These are phyloP conservation scores for Torymus texanus DNA, from an alignment of 2,888 invertebrate genomes.

Conservation along the genomic window DNA sequence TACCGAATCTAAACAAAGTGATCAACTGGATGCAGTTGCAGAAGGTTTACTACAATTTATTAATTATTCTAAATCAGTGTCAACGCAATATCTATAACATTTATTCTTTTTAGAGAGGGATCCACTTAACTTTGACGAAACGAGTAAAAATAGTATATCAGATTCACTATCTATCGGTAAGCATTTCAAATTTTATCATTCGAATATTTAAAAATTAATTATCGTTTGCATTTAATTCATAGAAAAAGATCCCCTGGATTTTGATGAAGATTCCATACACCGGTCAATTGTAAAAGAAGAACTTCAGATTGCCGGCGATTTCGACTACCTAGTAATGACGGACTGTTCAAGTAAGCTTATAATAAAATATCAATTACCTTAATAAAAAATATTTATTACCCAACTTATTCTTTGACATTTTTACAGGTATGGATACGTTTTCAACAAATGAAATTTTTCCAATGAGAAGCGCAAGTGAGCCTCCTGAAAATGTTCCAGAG, in stretches of 20 bases:
- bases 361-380: too few species aligned
- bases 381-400: too few species aligned
- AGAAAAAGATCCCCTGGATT: conserved; percentile 14
- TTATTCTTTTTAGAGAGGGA: neutral
- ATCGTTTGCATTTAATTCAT: neutral
- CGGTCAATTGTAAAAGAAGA: neutral
- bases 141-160: neutral
- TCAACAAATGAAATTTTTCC: neutral
- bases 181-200: neutral
- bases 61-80: too few species aligned
- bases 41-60: too few species aligned
- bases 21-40: too few species aligned
- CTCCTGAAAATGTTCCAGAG: neutral
- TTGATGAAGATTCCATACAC: neutral
- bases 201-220: neutral
- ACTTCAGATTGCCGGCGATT: neutral
- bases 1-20: too few species aligned
- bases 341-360: neutral
- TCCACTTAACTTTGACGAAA: neutral
- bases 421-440: neutral
- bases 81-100: neutral
- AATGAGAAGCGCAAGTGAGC: neutral
- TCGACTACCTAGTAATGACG: neutral
- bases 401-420: neutral
- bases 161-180: neutral